A percentile compares a stretch with the other conserved stretches of the same genome.
phyloP scores from a whole-genome alignment of 2,888 invertebrate genomes.

The Diplazon laetatorius region DNA sequence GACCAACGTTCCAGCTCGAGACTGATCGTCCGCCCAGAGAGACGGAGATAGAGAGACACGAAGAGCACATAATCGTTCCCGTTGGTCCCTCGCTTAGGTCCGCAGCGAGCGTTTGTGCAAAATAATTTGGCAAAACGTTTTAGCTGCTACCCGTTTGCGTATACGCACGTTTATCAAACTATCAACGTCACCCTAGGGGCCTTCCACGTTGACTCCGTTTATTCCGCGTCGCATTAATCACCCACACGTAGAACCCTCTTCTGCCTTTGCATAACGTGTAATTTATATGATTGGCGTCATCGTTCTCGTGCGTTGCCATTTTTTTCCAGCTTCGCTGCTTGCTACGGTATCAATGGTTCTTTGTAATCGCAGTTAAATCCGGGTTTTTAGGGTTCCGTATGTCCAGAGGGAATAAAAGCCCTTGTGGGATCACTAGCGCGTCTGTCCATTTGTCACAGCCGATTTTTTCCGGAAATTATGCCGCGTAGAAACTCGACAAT shows the following conservation, averaged over 20 bases:
- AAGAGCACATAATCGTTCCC: slow-evolving; percentile 19
- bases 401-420: no score
- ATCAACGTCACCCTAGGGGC: slow-evolving; percentile 52
- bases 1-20: slow-evolving; percentile 38
- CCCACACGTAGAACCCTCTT: background rate
- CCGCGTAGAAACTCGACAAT: no score
- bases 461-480: no score
- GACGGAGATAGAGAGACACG: background rate
- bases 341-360: background rate
- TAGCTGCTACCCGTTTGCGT: slow-evolving; percentile 26
- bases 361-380: no score
- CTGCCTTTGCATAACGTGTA: background rate
- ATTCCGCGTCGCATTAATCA: slow-evolving; percentile 54
- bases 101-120: slow-evolving; percentile 20
- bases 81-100: slow-evolving; percentile 11
- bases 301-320: no score
- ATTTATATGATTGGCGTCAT: slow-evolving; percentile 11
- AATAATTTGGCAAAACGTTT: slow-evolving; percentile 53
- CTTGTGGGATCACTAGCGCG: no score
- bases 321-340: slow-evolving; percentile 6
- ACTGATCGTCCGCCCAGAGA: slow-evolving; percentile 18
- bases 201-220: slow-evolving; percentile 43
- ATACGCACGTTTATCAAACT: slow-evolving; percentile 55
- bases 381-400: no score
- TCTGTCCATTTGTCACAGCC: no score